These are phyloP conservation scores for Latrodectus geometricus DNA, from an alignment of 1,140 invertebrate species.

Conservation along the genomic window DNA sequence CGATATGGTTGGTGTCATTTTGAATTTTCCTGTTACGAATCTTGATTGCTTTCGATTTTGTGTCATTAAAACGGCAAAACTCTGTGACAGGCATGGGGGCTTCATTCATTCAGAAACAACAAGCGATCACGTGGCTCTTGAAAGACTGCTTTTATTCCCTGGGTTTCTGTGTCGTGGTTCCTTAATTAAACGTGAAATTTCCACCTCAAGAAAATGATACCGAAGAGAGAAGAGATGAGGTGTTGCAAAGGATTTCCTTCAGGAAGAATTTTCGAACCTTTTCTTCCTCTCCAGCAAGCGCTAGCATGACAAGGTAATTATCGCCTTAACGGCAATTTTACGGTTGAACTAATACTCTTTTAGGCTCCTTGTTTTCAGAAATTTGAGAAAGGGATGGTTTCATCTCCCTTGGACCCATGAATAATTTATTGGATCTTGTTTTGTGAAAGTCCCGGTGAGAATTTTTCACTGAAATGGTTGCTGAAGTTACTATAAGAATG, in stretches of 20 bases:
- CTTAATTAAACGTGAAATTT: conserved; percentile 34
- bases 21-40: no score
- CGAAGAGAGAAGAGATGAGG: background rate
- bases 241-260: conserved; percentile 10
- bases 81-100: background rate
- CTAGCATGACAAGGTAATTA: conserved; percentile 34
- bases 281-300: background rate
- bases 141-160: no score
- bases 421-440: conserved; percentile 29
- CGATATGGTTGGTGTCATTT: no score
- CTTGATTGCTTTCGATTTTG: no score
- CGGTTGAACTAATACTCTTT: conserved; percentile 6
- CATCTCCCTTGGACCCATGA: conserved; percentile 3
- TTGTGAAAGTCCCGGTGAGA: conserved; percentile 11
- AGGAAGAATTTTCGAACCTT: conserved; percentile 21
- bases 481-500: background rate
- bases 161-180: background rate
- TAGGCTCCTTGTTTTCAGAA: conserved; percentile 7
- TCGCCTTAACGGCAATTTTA: conserved; percentile 26
- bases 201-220: background rate
- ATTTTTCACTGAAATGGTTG: background rate
- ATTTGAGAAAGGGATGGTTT: background rate
- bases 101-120: background rate
- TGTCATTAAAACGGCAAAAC: no score
- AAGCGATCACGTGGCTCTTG: background rate